Percentiles rank a stretch among this genome's conserved stretches.
These are phyloP conservation scores for Hoplias malabaricus DNA, from an alignment of 2,113 vertebrate genomes.

Conservation along the genomic window DNA sequence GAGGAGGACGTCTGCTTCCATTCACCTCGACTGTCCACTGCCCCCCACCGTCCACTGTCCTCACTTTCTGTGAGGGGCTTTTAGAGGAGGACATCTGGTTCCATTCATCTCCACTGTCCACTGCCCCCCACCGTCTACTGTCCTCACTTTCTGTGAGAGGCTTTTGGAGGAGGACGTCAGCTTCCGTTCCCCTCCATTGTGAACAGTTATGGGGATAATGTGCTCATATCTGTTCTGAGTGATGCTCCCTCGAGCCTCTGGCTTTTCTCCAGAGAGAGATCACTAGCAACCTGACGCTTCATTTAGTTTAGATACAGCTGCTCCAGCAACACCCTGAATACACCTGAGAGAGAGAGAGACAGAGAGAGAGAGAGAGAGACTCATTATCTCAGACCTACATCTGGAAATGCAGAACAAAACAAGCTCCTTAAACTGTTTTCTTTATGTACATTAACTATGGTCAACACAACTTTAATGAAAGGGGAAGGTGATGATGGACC, in stretches of 20 bases:
- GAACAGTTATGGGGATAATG: no score
- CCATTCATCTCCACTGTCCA: no score
- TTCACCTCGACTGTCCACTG: no score
- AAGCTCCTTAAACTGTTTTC: not conserved
- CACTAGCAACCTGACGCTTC: slow-evolving; percentile 48
- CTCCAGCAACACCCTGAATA: slow-evolving; percentile 66
- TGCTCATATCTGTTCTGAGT: not conserved
- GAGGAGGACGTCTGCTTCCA: no score
- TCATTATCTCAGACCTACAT: not conserved
- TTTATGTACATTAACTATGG: not conserved
- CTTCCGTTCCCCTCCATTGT: no score
- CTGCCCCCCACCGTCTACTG: no score
- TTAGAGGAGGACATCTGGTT: no score
- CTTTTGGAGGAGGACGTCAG: no score
- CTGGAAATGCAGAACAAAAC: not conserved
- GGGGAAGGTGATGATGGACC: not conserved
- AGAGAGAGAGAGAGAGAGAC: slow-evolving; percentile 63
- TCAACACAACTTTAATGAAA: not conserved
- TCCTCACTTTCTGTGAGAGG: no score
- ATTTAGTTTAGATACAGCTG: slow-evolving; percentile 63
- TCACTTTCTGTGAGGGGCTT: no score
- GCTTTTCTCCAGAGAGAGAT: slow-evolving; percentile 56
- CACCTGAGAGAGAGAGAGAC: slow-evolving; percentile 35
- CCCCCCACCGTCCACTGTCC: no score
- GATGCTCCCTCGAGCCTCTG: not conserved